Percentiles rank a stretch among this genome's conserved stretches.
Conservation (phyloP, 1,140 invertebrate species). For the Portunus trituberculatus region DNA sequence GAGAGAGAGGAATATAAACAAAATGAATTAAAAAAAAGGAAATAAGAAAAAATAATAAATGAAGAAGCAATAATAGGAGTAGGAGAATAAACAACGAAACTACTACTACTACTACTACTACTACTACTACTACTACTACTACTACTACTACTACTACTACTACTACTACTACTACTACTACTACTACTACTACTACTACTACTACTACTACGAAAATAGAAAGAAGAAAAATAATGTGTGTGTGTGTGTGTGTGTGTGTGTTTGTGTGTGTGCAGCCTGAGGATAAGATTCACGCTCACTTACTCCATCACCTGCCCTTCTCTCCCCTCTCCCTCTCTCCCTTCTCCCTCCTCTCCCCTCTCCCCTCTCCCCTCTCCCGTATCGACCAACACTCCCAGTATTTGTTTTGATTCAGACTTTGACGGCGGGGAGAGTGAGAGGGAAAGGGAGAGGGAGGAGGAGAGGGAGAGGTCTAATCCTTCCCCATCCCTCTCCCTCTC, state of each 20-base stretch:
- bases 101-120: no score
- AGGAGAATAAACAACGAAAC: neutral
- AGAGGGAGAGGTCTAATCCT: constrained; percentile 23
- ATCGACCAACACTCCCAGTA: neutral
- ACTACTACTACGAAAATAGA: neutral
- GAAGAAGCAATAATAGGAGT: no score
- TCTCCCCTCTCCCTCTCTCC: no score
- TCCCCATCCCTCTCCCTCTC: neutral
- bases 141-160: constrained; percentile 16
- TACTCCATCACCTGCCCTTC: neutral
- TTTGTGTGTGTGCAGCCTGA: neutral
- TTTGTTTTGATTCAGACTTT: neutral
- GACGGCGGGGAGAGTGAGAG: constrained; percentile 27
- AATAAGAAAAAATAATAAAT: no score
- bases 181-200: neutral
- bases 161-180: constrained; percentile 17
- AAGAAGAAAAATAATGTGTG: no score
- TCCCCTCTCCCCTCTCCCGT: neutral
- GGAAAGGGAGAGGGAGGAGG: neutral
- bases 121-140: constrained; percentile 4
- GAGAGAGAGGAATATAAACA: no score
- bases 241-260: constrained; percentile 45
- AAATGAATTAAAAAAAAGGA: no score
- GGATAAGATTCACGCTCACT: neutral
- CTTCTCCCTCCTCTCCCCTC: neutral